Conservation (phyloP, 2,113 vertebrate species). For the Diadophis punctatus region DNA sequence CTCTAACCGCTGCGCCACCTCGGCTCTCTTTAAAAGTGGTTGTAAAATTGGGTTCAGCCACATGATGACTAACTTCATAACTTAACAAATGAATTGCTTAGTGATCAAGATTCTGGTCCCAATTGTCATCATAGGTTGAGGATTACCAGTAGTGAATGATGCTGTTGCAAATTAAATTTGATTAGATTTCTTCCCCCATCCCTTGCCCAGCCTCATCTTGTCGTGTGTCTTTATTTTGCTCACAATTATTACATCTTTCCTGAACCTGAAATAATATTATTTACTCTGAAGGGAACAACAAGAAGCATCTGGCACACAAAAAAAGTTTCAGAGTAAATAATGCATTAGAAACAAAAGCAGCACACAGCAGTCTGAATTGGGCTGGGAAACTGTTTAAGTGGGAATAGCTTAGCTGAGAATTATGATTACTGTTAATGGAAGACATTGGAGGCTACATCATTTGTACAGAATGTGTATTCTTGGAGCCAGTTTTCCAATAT, state of each 20-base stretch:
- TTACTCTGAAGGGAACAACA: background rate
- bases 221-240: background rate
- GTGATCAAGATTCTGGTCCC: background rate
- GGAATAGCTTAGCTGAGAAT: background rate
- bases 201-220: background rate
- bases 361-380: background rate
- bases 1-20: too few species aligned
- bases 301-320: background rate
- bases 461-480: background rate
- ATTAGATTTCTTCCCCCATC: background rate
- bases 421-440: background rate
- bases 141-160: background rate
- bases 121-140: background rate
- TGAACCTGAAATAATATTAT: background rate
- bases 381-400: background rate
- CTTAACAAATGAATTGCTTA: background rate
- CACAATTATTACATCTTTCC: background rate
- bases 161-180: background rate
- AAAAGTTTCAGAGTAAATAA: background rate
- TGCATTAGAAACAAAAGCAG: background rate
- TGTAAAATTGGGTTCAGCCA: background rate
- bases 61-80: background rate
- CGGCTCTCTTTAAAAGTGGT: too few species aligned
- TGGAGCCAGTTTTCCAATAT: background rate
- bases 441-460: background rate